Conservation (phyloP, 2,113 vertebrate species). For the Saccopteryx bilineata region DNA sequence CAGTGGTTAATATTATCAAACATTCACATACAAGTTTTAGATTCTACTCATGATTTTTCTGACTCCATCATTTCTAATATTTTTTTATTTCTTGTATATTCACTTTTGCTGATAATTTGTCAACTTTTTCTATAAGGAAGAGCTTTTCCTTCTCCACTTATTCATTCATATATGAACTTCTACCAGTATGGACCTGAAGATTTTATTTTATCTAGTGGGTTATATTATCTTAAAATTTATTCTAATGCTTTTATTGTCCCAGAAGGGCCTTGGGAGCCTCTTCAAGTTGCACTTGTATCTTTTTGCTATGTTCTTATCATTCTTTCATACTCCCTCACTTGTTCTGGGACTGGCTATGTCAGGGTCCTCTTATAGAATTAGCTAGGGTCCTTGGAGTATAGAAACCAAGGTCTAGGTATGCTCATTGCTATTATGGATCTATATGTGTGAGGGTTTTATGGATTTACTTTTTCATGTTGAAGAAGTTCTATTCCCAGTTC, state of each 20-base stretch:
- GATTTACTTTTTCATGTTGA: neutral
- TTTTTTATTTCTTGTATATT: neutral
- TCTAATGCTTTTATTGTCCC: neutral
- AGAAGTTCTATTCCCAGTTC: neutral
- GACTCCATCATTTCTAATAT: neutral
- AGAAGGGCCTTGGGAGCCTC: neutral
- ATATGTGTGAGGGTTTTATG: neutral
- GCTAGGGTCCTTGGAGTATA: neutral
- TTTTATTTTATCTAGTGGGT: conserved; percentile 13
- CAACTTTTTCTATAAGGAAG: neutral
- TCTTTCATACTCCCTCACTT: neutral
- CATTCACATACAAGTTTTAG: neutral
- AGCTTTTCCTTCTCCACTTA: neutral
- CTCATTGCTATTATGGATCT: neutral
- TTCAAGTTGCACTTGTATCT: neutral
- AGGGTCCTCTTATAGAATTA: neutral
- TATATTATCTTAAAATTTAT: neutral
- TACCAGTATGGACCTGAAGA: neutral
- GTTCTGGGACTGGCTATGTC: neutral
- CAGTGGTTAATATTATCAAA: neutral
- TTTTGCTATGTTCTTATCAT: neutral
- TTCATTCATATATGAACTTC: neutral
- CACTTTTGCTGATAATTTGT: neutral
- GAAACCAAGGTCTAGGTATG: neutral
- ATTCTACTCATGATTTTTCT: conserved; percentile 29